Evolutionary conservation across 2,113 vertebrate species (phyloP), one percentile per base, ranked within the genome.

Genomic region (Strix aluco): DNA sequence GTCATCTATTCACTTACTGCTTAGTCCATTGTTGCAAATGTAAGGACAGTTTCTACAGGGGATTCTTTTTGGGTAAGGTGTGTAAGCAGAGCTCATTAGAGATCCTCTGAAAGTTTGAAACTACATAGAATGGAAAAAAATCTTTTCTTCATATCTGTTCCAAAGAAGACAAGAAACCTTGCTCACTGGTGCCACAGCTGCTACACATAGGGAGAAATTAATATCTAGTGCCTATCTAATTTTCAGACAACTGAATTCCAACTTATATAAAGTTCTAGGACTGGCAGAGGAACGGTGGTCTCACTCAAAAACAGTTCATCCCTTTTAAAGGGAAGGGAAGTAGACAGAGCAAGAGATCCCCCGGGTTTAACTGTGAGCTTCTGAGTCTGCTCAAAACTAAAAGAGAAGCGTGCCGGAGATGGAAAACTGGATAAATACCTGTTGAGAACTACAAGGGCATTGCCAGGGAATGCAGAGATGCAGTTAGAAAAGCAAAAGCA

Each of bases 61-160:
- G 2, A 2, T 6, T 81, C 20, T 86, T 94, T 84, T 36, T 18
- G 34, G 15, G 12, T 84, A 96, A 82, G 61, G 49, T 9, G 52
- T 93, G 10, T 36, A 73, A 95, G 34, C 32, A 73, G 6, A 81
- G 16, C 2, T 71, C 21, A 44, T 15, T 13, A 81, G 34, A 77
- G 88, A 95, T 15, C 65, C 86, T n/a, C 96, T 97, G 86, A 86
- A 93, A 96, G 92, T 82, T 62, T 75, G 86, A 95, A 95, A 16
- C 36, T 1, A 51, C 2, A 2, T 17, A 49, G 57, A 75, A 66
- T 10, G 14, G 23, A 69, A 29, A 5, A 62, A 94, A 58, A 38
- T 11, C 0, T 73, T 83, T 57, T 58, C 8, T 54, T 89, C 22
- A 8, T 27, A 30, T 47, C 15, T 75, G 0, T 70, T 73, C 12